Evolutionary conservation across 1,140 invertebrate genomes (phyloP).

Genomic region (Drosophila albomicans): DNA sequence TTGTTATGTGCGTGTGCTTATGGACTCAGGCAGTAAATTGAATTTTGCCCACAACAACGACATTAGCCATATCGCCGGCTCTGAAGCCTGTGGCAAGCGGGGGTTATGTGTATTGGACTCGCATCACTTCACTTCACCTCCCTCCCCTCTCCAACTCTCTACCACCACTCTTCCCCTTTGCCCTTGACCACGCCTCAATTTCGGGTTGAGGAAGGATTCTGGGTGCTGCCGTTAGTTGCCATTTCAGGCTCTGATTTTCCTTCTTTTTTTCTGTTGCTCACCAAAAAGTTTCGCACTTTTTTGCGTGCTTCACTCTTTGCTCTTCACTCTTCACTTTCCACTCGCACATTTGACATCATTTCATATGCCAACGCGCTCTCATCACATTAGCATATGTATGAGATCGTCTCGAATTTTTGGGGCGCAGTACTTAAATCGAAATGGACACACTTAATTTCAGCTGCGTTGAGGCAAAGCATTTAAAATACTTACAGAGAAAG

Average conservation of each 20-base stretch:
- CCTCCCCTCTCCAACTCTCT: too few relatives aligned
- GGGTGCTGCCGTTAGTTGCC: background rate
- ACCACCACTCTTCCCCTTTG: background rate
- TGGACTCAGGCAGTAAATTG: conserved; percentile 81
- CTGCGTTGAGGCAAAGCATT: background rate
- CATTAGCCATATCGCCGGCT: conserved; percentile 73
- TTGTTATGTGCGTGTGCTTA: conserved; percentile 51
- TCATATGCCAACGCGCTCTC: conserved; percentile 55
- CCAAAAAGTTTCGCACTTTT: conserved; percentile 11
- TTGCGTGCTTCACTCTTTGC: background rate
- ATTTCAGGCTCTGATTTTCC: conserved; percentile 11
- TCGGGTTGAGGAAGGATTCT: background rate
- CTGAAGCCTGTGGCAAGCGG: conserved; percentile 11
- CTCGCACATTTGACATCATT: conserved; percentile 36
- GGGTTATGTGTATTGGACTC: conserved; percentile 33
- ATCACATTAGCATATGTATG: conserved; percentile 65
- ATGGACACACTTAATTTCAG: conserved; percentile 18
- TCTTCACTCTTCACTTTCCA: background rate
- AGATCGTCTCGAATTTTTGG: conserved; percentile 16
- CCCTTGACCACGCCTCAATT: too few relatives aligned
- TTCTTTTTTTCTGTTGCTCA: background rate
- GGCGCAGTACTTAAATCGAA: conserved; percentile 9
- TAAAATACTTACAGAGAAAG: too few relatives aligned
- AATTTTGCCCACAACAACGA: conserved; percentile 80
- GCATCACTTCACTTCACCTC: too few relatives aligned